Base-by-base conservation (phyloP, 1,140 invertebrate genomes). In the Drosophila virilis region DNA sequence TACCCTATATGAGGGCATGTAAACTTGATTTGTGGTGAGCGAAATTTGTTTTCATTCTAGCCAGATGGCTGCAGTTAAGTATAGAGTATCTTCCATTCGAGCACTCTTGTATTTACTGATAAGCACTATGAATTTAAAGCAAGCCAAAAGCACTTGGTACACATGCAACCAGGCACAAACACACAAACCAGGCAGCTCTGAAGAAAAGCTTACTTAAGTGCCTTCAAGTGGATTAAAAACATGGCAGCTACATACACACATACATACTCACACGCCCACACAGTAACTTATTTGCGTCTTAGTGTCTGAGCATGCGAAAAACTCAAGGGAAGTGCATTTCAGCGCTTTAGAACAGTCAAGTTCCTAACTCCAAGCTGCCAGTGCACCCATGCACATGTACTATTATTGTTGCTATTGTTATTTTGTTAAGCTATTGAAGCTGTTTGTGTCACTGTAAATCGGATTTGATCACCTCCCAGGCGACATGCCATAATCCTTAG, bases 171-270 rank as follows among this genome's bases (percentile, higher is more conserved):
- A 57, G 5, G 28, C 22, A 57, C 1, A 17, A 0, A 15, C 22
- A n/a, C 35, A 38, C 7, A 17, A 28, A 48, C 9, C 22, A 15
- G 17, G 12, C 5, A 15, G 38, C 45, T 51, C 43, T 65, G 43
- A 35, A 52, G 48, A 50, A 64, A 65, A 76, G 66, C 64, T 69
- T 60, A 65, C 82, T 76, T 76, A 82, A 86, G 83, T 86, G 75
- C 67, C 82, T 77, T 72, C 67, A 82, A 86, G 83, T 82, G 82
- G 75, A 86, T 86, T 86, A 86, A 86, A 86, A 86, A 82, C 72
- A 86, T 76, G 75, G 75, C 68, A 80, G 77, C 73, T 65, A 60
- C 58, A 64, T 43, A 15, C 38, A 35, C 38, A 50, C 10, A 55
- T 3, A 38, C 13, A 38, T 28, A 43, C 12, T 35, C 28, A 40